These are phyloP conservation scores for Fulica atra DNA, from an alignment of 2,113 vertebrate species.

Conservation along the genomic window DNA sequence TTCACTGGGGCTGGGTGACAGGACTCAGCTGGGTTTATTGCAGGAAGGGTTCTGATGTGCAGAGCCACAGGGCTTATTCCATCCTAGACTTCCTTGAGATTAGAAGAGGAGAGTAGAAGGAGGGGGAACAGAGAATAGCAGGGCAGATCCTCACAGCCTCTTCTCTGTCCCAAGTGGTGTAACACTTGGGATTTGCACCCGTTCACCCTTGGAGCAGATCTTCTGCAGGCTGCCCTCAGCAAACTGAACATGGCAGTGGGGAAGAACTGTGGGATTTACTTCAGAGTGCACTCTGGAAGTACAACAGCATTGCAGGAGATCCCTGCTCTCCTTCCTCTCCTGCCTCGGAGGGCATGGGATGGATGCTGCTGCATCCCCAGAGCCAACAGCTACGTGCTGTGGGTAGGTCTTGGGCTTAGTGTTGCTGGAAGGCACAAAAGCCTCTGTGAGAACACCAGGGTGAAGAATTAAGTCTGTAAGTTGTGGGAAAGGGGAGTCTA, in stretches of 20 bases:
- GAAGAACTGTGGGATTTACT: not conserved
- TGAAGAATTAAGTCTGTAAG: not conserved
- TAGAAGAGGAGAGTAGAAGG: not conserved
- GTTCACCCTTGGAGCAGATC: not conserved
- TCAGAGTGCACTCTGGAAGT: not conserved
- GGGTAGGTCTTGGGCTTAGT: not conserved
- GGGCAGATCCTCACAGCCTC: not conserved
- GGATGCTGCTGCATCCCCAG: not conserved
- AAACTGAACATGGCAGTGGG: not conserved
- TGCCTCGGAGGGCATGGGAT: rapidly evolving
- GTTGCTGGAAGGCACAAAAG: not conserved
- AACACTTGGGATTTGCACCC: not conserved
- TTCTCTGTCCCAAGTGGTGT: not conserved
- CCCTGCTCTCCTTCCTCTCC: not conserved
- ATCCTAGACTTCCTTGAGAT: not conserved
- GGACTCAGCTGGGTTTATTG: not conserved
- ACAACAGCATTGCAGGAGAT: not conserved
- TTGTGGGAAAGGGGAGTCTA: not conserved
- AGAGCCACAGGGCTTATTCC: not conserved
- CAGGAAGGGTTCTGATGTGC: not conserved
- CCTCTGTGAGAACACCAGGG: not conserved
- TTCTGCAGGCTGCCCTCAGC: not conserved
- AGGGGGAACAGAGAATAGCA: not conserved
- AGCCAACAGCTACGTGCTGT: not conserved
- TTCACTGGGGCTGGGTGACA: not conserved